Evolutionary conservation across 1,140 invertebrate genomes (phyloP).

Genomic region (Melitaea cinxia): DNA sequence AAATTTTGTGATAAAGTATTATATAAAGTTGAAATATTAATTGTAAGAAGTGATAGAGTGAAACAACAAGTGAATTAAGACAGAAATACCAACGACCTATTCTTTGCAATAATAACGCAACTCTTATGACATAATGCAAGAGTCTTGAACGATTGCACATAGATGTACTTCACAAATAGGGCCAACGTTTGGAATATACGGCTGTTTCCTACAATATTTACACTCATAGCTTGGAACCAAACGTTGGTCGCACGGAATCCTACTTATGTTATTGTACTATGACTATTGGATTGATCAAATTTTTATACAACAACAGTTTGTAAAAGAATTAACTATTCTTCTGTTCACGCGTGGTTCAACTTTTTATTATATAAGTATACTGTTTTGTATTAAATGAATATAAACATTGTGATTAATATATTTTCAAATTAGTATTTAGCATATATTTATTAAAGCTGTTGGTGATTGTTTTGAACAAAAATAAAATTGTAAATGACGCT

Average conservation of each 20-base stretch:
- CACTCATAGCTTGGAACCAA: not conserved
- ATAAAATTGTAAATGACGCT: not conserved
- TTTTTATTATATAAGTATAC: too few species aligned
- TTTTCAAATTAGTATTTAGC: too few species aligned
- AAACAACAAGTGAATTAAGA: not conserved
- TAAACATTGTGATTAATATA: too few species aligned
- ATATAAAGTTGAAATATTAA: too few species aligned
- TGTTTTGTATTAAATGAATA: too few species aligned
- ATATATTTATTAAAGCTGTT: not conserved
- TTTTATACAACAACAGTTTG: too few species aligned
- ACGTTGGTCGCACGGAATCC: not conserved
- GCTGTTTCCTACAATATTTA: not conserved
- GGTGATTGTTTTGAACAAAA: not conserved
- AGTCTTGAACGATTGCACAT: slow-evolving; percentile 21
- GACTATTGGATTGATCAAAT: too few species aligned
- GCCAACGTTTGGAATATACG: not conserved
- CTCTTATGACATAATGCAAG: slow-evolving; percentile 24
- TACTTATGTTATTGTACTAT: not conserved
- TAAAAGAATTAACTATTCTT: too few species aligned
- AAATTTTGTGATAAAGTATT: too few species aligned
- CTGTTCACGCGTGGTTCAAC: not conserved
- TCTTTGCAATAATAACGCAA: slow-evolving; percentile 31
- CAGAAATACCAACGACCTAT: not conserved
- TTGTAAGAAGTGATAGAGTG: not conserved
- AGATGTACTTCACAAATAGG: not conserved